A percentile compares a stretch with the other conserved stretches of the same genome.
Evolutionary conservation across 2,113 vertebrate genomes (phyloP).

Genomic region (Cepphus grylle): DNA sequence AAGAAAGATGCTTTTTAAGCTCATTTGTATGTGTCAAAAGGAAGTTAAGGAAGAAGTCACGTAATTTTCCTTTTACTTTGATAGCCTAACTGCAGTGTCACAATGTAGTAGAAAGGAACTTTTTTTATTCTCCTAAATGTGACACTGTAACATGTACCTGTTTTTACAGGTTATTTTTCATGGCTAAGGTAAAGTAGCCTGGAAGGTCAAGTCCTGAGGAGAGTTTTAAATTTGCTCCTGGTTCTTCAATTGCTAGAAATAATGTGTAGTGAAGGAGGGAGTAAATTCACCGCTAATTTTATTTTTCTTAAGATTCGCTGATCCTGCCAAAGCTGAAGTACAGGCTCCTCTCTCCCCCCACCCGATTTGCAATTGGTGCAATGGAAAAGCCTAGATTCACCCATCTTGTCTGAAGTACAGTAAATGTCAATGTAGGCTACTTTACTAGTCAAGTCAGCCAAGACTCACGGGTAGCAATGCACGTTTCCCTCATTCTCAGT

Average conservation of each 20-base stretch:
- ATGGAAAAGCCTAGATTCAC: neutral
- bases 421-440: neutral
- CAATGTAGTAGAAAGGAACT: neutral
- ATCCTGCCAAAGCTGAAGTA: neutral
- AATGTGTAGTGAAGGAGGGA: neutral
- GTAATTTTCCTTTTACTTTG: neutral
- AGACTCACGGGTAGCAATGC: neutral
- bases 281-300: neutral
- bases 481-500: neutral
- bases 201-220: neutral
- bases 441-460: neutral
- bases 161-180: neutral
- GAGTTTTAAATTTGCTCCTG: neutral
- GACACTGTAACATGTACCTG: rapidly evolving
- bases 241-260: neutral
- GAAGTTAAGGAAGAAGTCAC: neutral
- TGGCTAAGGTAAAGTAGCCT: neutral
- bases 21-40: neutral
- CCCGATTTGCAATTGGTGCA: neutral
- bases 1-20: neutral
- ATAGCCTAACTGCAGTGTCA: neutral
- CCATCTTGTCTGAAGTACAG: neutral
- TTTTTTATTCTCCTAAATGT: neutral
- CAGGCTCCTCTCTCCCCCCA: neutral
- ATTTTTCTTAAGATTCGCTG: neutral